Percentiles rank a stretch among this genome's conserved stretches.
Conservation (phyloP, 2,113 vertebrate genomes). For the Muscicapa adusta region DNA sequence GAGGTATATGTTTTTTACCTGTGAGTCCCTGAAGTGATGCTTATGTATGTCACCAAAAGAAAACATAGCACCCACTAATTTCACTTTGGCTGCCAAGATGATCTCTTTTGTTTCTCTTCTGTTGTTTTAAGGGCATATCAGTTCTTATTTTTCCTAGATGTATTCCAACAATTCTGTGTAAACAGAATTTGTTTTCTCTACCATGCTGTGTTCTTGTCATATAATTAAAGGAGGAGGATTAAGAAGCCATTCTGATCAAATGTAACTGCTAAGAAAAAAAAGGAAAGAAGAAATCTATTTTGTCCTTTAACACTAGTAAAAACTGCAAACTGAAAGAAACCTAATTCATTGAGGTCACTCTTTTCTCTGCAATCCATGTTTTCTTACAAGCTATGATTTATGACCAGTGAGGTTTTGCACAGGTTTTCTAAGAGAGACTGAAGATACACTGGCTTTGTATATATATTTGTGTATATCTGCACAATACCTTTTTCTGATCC, state of each 20-base stretch:
- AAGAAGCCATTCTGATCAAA: background rate
- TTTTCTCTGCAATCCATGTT: background rate
- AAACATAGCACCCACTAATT: background rate
- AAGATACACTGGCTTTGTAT: background rate
- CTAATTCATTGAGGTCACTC: background rate
- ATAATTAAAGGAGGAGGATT: background rate
- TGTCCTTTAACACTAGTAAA: background rate
- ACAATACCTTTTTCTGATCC: background rate
- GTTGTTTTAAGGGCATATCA: background rate
- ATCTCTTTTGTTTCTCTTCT: background rate
- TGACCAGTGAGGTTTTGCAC: background rate
- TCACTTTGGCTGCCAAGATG: background rate
- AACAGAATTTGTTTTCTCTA: background rate
- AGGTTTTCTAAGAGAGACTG: background rate
- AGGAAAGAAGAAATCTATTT: background rate
- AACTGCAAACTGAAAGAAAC: background rate
- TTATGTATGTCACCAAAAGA: background rate
- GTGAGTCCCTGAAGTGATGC: background rate
- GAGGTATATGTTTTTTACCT: background rate
- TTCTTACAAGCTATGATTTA: background rate
- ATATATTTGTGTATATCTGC: background rate
- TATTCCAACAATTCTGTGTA: background rate
- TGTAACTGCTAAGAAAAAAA: background rate
- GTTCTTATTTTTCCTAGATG: background rate
- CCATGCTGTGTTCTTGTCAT: background rate